Conservation (phyloP, 2,888 invertebrate genomes). For the Euspilapteryx auroguttella region DNA sequence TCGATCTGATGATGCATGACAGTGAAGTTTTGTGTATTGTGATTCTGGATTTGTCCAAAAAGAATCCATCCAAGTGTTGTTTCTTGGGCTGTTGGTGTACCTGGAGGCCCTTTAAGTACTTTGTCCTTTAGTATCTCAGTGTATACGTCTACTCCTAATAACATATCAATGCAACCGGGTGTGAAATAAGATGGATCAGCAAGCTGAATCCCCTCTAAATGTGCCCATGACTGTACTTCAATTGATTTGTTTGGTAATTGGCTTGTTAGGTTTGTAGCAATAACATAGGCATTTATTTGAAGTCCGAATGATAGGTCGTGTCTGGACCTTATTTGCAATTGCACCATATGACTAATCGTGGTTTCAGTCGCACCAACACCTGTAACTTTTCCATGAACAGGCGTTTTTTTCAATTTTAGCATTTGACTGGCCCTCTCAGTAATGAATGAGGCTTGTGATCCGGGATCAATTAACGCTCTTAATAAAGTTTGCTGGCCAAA, state of each 20-base stretch:
- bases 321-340: slow-evolving; percentile 1
- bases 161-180: too few relatives aligned
- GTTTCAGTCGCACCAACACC: slow-evolving; percentile 3
- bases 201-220: slow-evolving; percentile 2
- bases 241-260: slow-evolving; percentile 3
- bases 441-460: slow-evolving; percentile 4
- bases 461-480: slow-evolving; percentile 3
- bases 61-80: slow-evolving; percentile 1
- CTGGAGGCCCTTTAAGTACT: slow-evolving; percentile 1
- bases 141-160: too few relatives aligned
- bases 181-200: slow-evolving; percentile 3
- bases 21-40: neutral
- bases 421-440: slow-evolving; percentile 3
- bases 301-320: neutral
- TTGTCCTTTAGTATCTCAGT: too few relatives aligned
- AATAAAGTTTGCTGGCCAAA: slow-evolving; percentile 1
- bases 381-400: slow-evolving; percentile 1
- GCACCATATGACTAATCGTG: neutral
- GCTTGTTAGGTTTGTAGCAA: slow-evolving; percentile 2
- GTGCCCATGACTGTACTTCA: neutral
- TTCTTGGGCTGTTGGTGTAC: slow-evolving; percentile 1
- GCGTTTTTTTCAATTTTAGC: slow-evolving; percentile 1
- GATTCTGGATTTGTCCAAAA: neutral
- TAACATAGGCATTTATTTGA: slow-evolving; percentile 2
- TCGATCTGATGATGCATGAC: too few relatives aligned